These are phyloP conservation scores for Halcyon smyrnensis DNA, from an alignment of 2,797 vertebrate species.

Conservation along the genomic window DNA sequence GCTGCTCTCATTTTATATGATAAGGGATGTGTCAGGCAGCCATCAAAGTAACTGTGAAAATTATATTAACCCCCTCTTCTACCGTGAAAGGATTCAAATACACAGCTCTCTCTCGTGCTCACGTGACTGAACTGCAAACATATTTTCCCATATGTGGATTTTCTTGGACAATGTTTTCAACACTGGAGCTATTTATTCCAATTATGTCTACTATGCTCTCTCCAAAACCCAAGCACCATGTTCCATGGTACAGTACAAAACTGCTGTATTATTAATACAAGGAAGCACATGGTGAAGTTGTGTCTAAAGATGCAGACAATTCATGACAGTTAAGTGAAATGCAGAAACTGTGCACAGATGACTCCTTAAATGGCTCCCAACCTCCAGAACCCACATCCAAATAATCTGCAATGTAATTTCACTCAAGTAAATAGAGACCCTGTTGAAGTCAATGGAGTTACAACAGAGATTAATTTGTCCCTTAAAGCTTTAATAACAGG, in stretches of 20 bases:
- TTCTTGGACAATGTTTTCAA: neutral
- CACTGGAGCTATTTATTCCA: neutral
- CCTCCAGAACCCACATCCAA: neutral
- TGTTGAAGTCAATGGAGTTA: constrained; percentile 20
- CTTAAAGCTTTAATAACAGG: constrained; percentile 43
- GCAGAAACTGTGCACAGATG: neutral
- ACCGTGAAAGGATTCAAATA: neutral
- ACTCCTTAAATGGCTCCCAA: neutral
- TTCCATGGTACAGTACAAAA: neutral
- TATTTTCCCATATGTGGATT: neutral
- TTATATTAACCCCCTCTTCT: neutral
- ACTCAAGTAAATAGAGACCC: neutral
- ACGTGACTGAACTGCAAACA: neutral
- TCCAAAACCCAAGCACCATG: neutral
- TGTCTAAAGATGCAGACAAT: neutral
- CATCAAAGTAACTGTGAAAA: neutral
- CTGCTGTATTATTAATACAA: neutral
- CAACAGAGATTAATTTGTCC: constrained; percentile 21
- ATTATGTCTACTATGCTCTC: neutral
- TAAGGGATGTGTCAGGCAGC: neutral
- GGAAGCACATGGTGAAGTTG: neutral
- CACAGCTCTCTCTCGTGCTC: neutral
- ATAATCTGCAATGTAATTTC: neutral
- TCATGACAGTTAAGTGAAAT: neutral
- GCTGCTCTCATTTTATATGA: neutral